phyloP scores from a whole-genome alignment of 2,113 vertebrate species.

The Poecilia latipinna region DNA sequence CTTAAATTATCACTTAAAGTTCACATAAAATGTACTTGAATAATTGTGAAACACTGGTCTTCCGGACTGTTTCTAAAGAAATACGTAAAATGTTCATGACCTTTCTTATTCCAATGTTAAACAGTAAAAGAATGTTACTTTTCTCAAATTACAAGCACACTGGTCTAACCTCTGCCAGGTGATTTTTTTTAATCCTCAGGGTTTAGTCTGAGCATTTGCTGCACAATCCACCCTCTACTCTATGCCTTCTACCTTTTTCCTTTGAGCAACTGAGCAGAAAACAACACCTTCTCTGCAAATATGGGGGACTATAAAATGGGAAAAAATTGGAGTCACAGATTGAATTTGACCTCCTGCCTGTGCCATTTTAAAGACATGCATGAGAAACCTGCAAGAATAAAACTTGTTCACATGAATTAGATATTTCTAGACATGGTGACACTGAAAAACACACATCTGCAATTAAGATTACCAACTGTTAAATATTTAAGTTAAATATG shows the following conservation, averaged over 20 bases:
- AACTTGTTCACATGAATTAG: neutral
- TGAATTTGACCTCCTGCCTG: neutral
- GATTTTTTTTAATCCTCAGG: neutral
- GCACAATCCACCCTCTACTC: neutral
- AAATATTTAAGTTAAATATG: neutral
- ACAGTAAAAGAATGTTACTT: neutral
- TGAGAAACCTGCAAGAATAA: neutral
- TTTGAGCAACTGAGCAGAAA: neutral
- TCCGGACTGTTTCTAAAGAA: too few relatives aligned
- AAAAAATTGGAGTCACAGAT: neutral
- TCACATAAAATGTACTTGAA: constrained; percentile 9
- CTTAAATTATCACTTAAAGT: neutral
- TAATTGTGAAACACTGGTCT: neutral
- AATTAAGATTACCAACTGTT: neutral
- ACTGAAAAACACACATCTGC: neutral
- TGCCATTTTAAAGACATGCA: neutral
- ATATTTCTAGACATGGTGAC: neutral
- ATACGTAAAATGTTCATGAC: too few relatives aligned
- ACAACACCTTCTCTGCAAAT: neutral
- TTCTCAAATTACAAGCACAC: neutral
- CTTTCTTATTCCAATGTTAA: neutral
- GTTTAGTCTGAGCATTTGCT: neutral
- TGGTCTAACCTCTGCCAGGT: neutral
- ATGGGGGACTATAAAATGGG: neutral
- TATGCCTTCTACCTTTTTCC: neutral